Base-by-base conservation (phyloP, 2,888 invertebrate species). In the Mythimna ferrago region DNA sequence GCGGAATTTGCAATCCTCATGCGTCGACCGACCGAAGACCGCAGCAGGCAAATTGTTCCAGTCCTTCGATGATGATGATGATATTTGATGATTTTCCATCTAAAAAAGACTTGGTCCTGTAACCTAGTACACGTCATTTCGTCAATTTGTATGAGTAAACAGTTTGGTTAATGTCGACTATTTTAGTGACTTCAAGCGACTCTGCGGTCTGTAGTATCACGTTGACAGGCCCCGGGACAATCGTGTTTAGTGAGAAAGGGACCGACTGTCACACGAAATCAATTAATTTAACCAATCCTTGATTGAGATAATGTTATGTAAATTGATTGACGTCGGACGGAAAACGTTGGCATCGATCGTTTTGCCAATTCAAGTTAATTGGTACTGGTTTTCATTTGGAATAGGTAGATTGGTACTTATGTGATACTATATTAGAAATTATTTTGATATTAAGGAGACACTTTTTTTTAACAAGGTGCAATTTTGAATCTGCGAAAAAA, bases 211-310 rank as follows among this genome's bases (percentile, higher is more conserved):
- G 14, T 61, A 21, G 21, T 61, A 66, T 26, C 5, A 26, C 61
- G 64, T 67, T 79, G 66, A 78, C 60, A 67, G 32, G 41, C 19
- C 19, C n/a, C 44, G 6, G 32, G 61, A 51, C 53, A 26, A 19
- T 41, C 16, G 44, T 66, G 58, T 63, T 51, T 51, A 7, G 38
- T 71, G 78, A 65, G 64, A 65, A 67, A 61, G 26, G 56, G 35
- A 11, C 44, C 48, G 48, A 51, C 6, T 72, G 66, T 54, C 73
- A 56, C n/a, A 26, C 32, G 35, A 60, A 64, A 82, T 67, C 66
- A 79, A 79, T 82, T 78, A 78, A 82, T 71, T 54, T 19, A 66
- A 70, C 41, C 66, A 63, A 66, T 63, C 54, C 68, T 51, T 77
- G 54, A 66, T 71, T 67, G 41, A 64, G 64, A 57, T 65, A 78